Percentiles rank a stretch among this genome's conserved stretches.
Evolutionary conservation across 2,797 vertebrate species (phyloP).

Genomic region (Macroramphosus scolopax): DNA sequence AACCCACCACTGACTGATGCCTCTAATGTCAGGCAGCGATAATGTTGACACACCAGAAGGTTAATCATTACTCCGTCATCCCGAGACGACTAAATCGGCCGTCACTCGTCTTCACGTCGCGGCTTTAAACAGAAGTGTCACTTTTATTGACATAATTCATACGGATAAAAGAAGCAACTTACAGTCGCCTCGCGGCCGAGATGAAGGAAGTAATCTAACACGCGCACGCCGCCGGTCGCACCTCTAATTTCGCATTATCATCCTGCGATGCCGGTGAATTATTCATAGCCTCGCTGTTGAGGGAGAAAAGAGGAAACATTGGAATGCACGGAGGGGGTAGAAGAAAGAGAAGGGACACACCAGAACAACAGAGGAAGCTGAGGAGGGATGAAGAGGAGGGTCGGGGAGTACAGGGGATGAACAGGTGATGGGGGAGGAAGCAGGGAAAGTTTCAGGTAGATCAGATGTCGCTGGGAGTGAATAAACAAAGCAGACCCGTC

Average conservation of each 20-base stretch:
- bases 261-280: constrained; percentile 60
- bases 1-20: constrained; percentile 39
- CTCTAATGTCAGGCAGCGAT: constrained; percentile 36
- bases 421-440: constrained; percentile 7
- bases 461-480: constrained; percentile 41
- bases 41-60: constrained; percentile 56
- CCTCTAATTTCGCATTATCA: constrained; percentile 71
- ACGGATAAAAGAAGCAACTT: constrained; percentile 65
- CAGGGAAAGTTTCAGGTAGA: constrained; percentile 34
- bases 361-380: not conserved
- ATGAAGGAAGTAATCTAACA: constrained; percentile 52
- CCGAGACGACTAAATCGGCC: constrained; percentile 42
- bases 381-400: constrained; percentile 18
- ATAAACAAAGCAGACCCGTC: constrained; percentile 39
- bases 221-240: constrained; percentile 48
- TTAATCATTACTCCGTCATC: constrained; percentile 56
- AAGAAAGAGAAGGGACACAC: constrained; percentile 39
- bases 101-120: constrained; percentile 41
- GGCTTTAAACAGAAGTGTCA: constrained; percentile 64
- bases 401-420: constrained; percentile 2
- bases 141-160: constrained; percentile 69
- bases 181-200: constrained; percentile 55
- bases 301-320: constrained; percentile 23
- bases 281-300: constrained; percentile 62
- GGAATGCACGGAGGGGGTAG: constrained; percentile 4